Base-by-base conservation (phyloP, 2,797 vertebrate species). In the Gambusia yucatana region DNA sequence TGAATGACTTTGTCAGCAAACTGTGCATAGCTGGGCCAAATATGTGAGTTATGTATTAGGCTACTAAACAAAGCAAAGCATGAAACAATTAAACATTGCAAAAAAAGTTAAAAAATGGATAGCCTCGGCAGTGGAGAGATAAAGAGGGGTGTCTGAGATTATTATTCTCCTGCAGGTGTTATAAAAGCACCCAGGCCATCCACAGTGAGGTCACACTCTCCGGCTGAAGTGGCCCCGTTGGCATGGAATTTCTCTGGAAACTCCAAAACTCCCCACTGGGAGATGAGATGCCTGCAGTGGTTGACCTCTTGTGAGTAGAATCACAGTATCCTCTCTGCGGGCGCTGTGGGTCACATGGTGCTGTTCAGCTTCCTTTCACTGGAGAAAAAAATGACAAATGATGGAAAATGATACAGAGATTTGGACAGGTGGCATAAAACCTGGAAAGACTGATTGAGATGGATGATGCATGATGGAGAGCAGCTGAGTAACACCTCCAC, bases 371-470 rank as follows among this genome's bases (percentile, higher is more conserved):
- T 80, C 70, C 59, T 83, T 85, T 82, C 82, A 82, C 83, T 47
- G 50, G 77, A 61, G 72, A 61, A 61, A 79, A 41, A 84, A 77
- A 89, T 89, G 87, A 89, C 81, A 89, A 89, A 91, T 83, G 90
- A 88, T 88, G 78, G 79, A 82, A 80, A 84, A 82, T 83, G 87
- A 90, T 83, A 61, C 33, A 81, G 52, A 82, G 83, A 87, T 91
- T 78, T 28, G 84, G 85, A 90, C 91, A 92, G 89, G 88, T 93
- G 90, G 87, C 84, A 81, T 48, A 84, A 90, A 87, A 91, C 79
- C 82, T 83, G 72, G 78, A 83, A 83, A 83, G 81, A 77, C 81
- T 81, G 79, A 71, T 81, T 79, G 82, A 91, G 87, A 92, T 84
- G 71, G 87, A 90, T 92, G 85, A 89, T 87, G 90, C 88, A 88